These are phyloP conservation scores for Crocidura indochinensis DNA, from an alignment of 2,797 vertebrate genomes.

Conservation along the genomic window DNA sequence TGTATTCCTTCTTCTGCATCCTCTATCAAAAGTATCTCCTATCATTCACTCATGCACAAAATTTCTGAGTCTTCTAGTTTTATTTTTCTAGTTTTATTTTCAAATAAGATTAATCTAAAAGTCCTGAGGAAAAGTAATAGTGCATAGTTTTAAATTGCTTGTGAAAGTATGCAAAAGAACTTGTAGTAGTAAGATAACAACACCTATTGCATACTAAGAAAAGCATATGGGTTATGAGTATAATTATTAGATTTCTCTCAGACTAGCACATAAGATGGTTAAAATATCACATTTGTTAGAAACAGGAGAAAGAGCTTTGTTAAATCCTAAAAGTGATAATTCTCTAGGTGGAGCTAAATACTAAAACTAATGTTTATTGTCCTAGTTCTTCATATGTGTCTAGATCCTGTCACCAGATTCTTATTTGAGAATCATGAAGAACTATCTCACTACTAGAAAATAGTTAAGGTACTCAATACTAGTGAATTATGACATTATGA, in stretches of 20 bases:
- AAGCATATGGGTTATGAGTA: neutral
- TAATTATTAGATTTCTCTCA: neutral
- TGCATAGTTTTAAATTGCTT: neutral
- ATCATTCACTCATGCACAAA: neutral
- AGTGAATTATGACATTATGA: neutral
- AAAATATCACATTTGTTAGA: neutral
- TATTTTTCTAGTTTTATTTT: conserved; percentile 41
- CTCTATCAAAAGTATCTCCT: neutral
- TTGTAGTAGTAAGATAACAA: neutral
- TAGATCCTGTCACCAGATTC: neutral
- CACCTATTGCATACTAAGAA: neutral
- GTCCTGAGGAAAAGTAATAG: neutral
- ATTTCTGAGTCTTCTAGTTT: neutral
- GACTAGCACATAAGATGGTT: neutral
- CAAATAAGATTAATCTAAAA: neutral
- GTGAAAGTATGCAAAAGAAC: neutral
- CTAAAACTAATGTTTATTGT: neutral
- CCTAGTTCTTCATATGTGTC: neutral
- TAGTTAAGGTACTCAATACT: neutral
- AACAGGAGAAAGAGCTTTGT: neutral
- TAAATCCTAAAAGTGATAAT: neutral
- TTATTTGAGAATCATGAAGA: neutral
- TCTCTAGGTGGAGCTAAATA: neutral
- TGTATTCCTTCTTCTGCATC: neutral
- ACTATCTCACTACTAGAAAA: neutral